These are phyloP conservation scores for Augiades crinisus DNA, from an alignment of 2,888 invertebrate genomes.

Conservation along the genomic window DNA sequence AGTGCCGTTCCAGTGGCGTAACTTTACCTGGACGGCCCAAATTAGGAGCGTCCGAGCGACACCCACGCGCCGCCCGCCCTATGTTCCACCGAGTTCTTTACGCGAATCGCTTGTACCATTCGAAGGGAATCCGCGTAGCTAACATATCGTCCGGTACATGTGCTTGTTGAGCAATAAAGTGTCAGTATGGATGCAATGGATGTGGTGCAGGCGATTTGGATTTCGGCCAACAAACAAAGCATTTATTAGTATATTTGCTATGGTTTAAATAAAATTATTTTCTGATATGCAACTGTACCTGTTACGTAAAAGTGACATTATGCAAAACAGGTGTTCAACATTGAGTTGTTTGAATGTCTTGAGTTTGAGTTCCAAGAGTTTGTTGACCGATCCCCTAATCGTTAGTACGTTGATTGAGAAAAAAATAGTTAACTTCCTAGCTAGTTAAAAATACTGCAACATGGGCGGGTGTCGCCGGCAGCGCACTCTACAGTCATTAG, in stretches of 20 bases:
- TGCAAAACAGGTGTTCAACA: slow-evolving; percentile 24
- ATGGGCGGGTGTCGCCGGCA: background rate
- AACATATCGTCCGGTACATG: slow-evolving; percentile 50
- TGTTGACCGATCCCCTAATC: slow-evolving; percentile 5
- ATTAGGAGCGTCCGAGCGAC: slow-evolving; percentile 78
- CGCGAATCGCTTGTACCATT: slow-evolving; percentile 50
- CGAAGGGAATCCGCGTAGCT: slow-evolving; percentile 56
- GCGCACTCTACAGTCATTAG: background rate
- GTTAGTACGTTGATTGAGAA: background rate
- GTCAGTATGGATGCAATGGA: slow-evolving; percentile 65
- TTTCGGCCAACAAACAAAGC: slow-evolving; percentile 62
- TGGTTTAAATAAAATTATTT: slow-evolving; percentile 48
- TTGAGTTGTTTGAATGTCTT: background rate
- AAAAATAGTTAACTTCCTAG: background rate
- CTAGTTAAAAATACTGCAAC: background rate
- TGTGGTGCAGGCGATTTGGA: slow-evolving; percentile 75
- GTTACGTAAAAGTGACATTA: slow-evolving; percentile 22
- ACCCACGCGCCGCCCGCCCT: slow-evolving; percentile 62
- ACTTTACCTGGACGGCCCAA: slow-evolving; percentile 80
- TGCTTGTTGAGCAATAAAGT: slow-evolving; percentile 48
- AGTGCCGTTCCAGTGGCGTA: slow-evolving; percentile 70
- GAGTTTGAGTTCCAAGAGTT: too few relatives aligned
- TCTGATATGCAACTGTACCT: slow-evolving; percentile 39
- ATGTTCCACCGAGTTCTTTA: slow-evolving; percentile 53
- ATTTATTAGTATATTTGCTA: slow-evolving; percentile 64